Evolutionary conservation across 2,113 vertebrate species (phyloP).

Genomic region (Camarhynchus parvulus): DNA sequence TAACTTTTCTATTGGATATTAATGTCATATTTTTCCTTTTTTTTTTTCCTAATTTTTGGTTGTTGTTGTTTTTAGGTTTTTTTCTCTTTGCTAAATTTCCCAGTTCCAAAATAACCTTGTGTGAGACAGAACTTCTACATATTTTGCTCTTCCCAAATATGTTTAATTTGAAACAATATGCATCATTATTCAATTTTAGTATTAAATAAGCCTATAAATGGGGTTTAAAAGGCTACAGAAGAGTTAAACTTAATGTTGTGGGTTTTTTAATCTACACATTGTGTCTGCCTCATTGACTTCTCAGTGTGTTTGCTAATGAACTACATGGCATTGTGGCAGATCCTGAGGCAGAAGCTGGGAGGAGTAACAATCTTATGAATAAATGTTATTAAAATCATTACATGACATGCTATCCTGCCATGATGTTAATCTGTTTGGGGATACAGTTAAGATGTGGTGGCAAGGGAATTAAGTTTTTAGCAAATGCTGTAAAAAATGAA

Average conservation of each 20-base stretch:
- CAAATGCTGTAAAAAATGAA: neutral
- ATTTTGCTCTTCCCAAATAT: neutral
- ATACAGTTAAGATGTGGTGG: neutral
- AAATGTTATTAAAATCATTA: conserved; percentile 54
- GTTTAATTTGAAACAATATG: neutral
- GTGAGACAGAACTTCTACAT: neutral
- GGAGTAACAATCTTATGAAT: conserved; percentile 32
- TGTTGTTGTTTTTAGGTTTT: neutral
- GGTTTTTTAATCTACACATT: neutral
- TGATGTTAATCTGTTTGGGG: neutral
- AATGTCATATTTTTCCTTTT: neutral
- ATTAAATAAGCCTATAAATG: conserved; percentile 9
- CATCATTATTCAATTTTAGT: neutral
- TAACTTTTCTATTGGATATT: neutral
- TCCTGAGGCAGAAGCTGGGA: conserved; percentile 34
- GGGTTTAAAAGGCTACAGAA: neutral
- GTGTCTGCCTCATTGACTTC: conserved; percentile 47
- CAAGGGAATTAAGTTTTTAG: neutral
- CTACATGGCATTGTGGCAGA: neutral
- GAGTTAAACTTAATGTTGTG: conserved; percentile 9
- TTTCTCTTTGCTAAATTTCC: neutral
- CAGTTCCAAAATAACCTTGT: neutral
- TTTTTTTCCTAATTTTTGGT: neutral
- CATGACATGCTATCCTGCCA: conserved; percentile 1
- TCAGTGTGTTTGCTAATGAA: conserved; percentile 30